These are phyloP conservation scores for Platichthys stellatus DNA, from an alignment of 2,113 vertebrate genomes.

Conservation along the genomic window DNA sequence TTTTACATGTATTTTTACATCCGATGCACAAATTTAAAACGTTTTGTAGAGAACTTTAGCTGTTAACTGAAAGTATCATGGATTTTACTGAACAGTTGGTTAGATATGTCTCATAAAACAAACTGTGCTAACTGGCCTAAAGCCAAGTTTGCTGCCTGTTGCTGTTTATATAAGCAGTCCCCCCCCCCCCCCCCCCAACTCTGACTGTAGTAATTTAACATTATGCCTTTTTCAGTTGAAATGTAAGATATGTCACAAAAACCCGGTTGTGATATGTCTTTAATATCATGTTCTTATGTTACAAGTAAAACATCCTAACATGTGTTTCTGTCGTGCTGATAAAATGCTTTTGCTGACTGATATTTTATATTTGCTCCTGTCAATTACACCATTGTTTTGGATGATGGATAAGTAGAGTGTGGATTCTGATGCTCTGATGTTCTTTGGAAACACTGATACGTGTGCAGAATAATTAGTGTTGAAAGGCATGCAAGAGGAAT, in stretches of 20 bases:
- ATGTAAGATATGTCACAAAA: slow-evolving; percentile 13
- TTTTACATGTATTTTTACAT: no score
- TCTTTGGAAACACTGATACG: slow-evolving; percentile 55
- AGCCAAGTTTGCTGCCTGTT: no score
- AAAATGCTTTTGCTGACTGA: slow-evolving; percentile 64
- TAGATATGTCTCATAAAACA: no score
- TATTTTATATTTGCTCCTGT: slow-evolving; percentile 69
- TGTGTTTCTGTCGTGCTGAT: not conserved
- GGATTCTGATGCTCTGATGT: slow-evolving; percentile 68
- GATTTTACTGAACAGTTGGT: no score
- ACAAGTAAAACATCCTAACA: not conserved
- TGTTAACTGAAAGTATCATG: no score
- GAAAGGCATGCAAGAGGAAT: slow-evolving; percentile 80
- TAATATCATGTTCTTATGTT: not conserved
- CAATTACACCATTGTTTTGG: slow-evolving; percentile 74
- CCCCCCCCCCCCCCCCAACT: no score
- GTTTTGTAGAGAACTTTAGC: no score
- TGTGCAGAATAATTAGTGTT: slow-evolving; percentile 55
- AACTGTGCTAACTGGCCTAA: no score
- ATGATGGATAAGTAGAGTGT: slow-evolving; percentile 84
- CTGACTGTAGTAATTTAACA: no score
- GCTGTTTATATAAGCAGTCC: not conserved
- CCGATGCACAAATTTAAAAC: no score
- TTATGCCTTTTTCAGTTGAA: slow-evolving; percentile 23
- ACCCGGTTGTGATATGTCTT: not conserved